Evolutionary conservation across 2,888 invertebrate genomes (phyloP), one percentile per base, ranked within the genome.

Genomic region (Dryobota labecula): DNA sequence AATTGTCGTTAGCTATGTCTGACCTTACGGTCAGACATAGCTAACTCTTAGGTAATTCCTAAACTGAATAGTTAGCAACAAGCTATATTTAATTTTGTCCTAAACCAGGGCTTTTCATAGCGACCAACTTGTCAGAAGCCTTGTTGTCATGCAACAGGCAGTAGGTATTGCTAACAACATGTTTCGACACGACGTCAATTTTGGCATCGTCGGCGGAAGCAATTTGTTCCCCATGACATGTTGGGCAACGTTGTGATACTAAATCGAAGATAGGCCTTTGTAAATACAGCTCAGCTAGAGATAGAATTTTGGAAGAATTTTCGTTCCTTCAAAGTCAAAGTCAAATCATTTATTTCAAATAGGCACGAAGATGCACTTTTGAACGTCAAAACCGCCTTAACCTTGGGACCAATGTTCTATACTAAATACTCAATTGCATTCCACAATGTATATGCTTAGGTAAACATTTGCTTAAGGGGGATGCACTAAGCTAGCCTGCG

Each of bases 161-260:
- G 24, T 79, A 27, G 30, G 24, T 79, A 27, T 54, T 27, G 27
- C 33, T 56, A 61, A 62, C 60, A 43, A 75, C 65, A 68, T 56
- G 58, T 71, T 65, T 47, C 33, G 33, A 58, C 27, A 20, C 18
- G 57, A 60, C 70, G 49, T 60, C 75, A 76, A 70, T 70, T 68
- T 76, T 56, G 43, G 24, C 72, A 57, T 47, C 47, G 65, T 63
- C 61, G 49, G 47, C 58, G 70, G 64, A 83, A 82, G 62, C 70
- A 65, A 83, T 83, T 80, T 83, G 63, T 64, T 67, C 51, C 6
- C 36, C n/a, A 24, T 47, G 75, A 80, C 63, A 74, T 56, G 43
- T 43, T 62, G 15, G 30, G 33, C n/a, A 43, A 51, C 58, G 45
- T 53, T 62, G 56, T 47, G 61, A 51, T 71, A 70, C 61, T 57